Base-by-base conservation (phyloP, 92 coral and sea anemone species). In the Porites rus region DNA sequence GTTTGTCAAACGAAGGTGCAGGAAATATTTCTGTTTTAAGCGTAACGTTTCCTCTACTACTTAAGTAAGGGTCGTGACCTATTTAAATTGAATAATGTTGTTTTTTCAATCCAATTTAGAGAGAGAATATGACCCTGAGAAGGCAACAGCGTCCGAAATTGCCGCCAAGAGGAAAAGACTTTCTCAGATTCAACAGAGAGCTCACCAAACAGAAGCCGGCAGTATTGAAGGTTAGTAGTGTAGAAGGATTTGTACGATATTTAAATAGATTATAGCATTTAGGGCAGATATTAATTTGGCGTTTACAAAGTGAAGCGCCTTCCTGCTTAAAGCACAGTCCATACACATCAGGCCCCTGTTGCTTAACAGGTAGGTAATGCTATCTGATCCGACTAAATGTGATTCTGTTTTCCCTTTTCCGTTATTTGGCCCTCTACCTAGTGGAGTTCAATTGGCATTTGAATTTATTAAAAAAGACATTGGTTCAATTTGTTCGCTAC, bases 81-180 rank as follows among this genome's bases (percentile, higher is more conserved):
- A 0, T 56, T 85, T 38, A 4, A 4, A 16, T 62, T 64, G 46
- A 38, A 38, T 38, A 38, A 38, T 38, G 0, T 4, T 4, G 7
- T 22, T 66, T 60, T 9, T 53, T 18, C 54, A 20, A 56, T 18
- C 25, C 18, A 59, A 19, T 93, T 43, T 76, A 97, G 99, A 94
- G 46, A 88, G 80, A 72, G 88, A 87, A 62, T 97, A 93, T 81
- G 94, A 97, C 88, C 93, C 93, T 38, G 93, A 93, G 79, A 87
- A 88, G 66, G 94, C 96, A 12, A 93, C 86, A 61, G 93, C 94
- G 43, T 84, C 89, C 68, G 94, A 95, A 76, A 76, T 90, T 72
- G 81, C 91, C 31, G 85, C 92, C 1, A 95, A 97, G 83, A 93
- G 99, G 74, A 93, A 94, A 84, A 87, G 93, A 52, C 83, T 97